Conservation (phyloP, 1,140 invertebrate species). For the Chironomus striatipennis region DNA sequence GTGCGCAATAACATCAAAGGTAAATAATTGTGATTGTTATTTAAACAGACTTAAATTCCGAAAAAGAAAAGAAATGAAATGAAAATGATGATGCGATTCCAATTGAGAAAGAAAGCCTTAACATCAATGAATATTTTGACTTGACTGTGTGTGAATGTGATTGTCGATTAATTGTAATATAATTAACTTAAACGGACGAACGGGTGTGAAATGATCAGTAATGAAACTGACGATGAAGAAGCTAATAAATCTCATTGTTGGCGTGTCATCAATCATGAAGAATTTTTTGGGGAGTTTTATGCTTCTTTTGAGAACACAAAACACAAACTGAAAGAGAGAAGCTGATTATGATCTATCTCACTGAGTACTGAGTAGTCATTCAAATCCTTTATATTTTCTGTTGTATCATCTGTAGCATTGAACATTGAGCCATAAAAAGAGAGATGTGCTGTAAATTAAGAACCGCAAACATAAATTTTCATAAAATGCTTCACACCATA, state of each 20-base stretch:
- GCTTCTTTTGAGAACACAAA: not conserved
- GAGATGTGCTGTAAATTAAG: not conserved
- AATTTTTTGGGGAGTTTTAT: not conserved
- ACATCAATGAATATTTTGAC: not conserved
- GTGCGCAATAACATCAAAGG: not conserved
- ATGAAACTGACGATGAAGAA: not conserved
- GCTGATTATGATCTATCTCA: slow-evolving; percentile 1
- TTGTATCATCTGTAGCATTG: not conserved
- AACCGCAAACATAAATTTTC: not conserved
- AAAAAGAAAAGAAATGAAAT: not conserved
- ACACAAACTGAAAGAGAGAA: not conserved
- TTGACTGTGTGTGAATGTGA: not conserved
- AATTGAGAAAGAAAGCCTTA: slow-evolving; percentile 1
- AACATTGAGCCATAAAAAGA: not conserved
- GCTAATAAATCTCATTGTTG: slow-evolving; percentile 14
- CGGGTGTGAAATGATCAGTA: slow-evolving; percentile 12
- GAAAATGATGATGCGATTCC: slow-evolving; percentile 4
- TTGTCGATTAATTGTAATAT: slow-evolving; percentile 9
- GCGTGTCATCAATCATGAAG: slow-evolving; percentile 1
- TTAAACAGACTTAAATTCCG: not conserved
- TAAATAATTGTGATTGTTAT: slow-evolving; percentile 15
- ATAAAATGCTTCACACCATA: not conserved
- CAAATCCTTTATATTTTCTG: not conserved
- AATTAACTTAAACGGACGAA: slow-evolving; percentile 13
- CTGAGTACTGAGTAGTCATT: not conserved